These are phyloP conservation scores for Megaceryle torquata DNA, from an alignment of 2,113 vertebrate species.

Conservation along the genomic window DNA sequence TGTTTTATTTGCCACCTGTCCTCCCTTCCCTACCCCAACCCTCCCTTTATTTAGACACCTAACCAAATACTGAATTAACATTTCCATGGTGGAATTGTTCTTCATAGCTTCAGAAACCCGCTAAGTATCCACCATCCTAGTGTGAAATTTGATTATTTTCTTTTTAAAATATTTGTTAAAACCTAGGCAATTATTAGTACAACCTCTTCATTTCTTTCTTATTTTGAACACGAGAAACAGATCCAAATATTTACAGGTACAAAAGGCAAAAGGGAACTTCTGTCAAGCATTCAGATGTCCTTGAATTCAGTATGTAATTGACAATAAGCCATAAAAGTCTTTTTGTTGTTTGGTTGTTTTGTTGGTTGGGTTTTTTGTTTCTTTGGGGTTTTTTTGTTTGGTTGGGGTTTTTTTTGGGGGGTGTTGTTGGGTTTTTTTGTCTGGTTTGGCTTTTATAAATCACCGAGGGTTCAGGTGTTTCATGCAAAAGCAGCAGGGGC, in stretches of 20 bases:
- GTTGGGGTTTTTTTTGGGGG: too few species aligned
- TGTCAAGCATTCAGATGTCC: background rate
- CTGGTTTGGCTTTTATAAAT: background rate
- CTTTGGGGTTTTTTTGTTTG: too few species aligned
- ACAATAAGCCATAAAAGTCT: background rate
- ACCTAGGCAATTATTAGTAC: background rate
- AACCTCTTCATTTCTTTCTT: background rate
- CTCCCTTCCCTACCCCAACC: too few species aligned
- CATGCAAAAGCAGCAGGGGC: background rate
- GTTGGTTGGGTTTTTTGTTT: too few species aligned
- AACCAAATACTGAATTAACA: background rate
- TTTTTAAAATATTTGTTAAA: background rate
- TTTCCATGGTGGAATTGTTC: background rate
- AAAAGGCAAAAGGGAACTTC: background rate
- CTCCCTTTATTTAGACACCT: too few species aligned
- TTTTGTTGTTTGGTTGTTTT: too few species aligned
- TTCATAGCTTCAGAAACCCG: background rate
- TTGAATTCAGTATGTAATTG: background rate
- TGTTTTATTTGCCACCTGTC: background rate
- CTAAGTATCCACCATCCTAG: background rate
- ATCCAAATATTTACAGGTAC: background rate
- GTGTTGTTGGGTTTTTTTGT: too few species aligned
- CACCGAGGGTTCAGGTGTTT: background rate
- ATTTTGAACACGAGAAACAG: background rate
- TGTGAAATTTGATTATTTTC: background rate